Conservation (phyloP, 2,797 vertebrate genomes). For the Chaetodon trifasciatus region DNA sequence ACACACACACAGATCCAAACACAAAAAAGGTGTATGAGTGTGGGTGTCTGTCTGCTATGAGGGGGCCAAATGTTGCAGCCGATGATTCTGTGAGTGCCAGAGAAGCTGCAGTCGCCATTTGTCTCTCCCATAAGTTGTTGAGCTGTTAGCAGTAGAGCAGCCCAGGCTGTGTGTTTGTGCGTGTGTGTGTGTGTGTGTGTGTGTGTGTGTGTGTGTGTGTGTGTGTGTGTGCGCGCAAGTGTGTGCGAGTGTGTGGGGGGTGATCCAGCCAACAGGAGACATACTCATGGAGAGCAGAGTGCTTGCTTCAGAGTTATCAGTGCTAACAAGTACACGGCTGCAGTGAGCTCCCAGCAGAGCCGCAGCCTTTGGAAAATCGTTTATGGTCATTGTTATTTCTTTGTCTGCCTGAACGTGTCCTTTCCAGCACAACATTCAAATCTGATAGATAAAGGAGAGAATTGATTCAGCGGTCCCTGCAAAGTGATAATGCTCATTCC, state of each 20-base stretch:
- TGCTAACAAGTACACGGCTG: slow-evolving; percentile 66
- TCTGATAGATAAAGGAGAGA: slow-evolving; percentile 50
- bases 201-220: too few species aligned
- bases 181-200: slow-evolving; percentile 18
- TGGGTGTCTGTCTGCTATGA: neutral
- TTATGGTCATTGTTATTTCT: slow-evolving; percentile 50
- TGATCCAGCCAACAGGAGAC: slow-evolving; percentile 50
- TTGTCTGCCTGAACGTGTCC: slow-evolving; percentile 22
- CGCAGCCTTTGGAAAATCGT: slow-evolving; percentile 46
- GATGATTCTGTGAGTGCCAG: slow-evolving; percentile 1
- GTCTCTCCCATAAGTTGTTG: slow-evolving; percentile 31
- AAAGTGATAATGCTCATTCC: slow-evolving; percentile 35
- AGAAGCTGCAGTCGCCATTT: neutral
- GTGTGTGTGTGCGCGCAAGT: neutral
- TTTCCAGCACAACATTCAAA: slow-evolving; percentile 38
- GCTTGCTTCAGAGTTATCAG: slow-evolving; percentile 47
- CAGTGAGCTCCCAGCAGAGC: slow-evolving; percentile 51
- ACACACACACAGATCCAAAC: too few species aligned
- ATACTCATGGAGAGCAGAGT: slow-evolving; percentile 44
- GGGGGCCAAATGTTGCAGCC: neutral
- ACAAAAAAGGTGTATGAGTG: neutral
- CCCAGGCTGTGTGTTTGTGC: neutral
- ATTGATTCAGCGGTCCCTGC: slow-evolving; percentile 36
- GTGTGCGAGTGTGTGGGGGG: too few species aligned
- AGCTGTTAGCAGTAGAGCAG: slow-evolving; percentile 23